phyloP scores from a whole-genome alignment of 2,888 invertebrate genomes.

The Phaedon cochleariae region DNA sequence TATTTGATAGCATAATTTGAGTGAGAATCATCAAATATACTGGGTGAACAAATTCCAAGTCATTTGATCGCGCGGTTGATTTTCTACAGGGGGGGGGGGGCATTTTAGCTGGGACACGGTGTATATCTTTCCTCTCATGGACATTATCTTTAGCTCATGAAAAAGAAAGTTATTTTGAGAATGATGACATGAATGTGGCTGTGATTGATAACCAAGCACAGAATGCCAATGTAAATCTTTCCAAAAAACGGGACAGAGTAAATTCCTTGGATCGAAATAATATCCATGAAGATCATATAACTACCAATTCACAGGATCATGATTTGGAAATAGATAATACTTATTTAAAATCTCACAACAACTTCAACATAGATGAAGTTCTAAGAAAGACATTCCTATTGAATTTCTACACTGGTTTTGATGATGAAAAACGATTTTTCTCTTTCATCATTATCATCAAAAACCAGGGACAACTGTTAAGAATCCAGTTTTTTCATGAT shows the following conservation, averaged over 20 bases:
- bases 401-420: conserved; percentile 10
- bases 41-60: too few relatives aligned
- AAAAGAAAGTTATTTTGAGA: not conserved
- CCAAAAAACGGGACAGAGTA: not conserved
- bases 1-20: too few relatives aligned
- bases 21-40: too few relatives aligned
- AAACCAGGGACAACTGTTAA: not conserved
- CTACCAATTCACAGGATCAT: conserved; percentile 8
- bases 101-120: too few relatives aligned
- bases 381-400: conserved; percentile 3
- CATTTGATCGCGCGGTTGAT: too few relatives aligned
- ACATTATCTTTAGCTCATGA: not conserved
- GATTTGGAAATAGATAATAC: conserved; percentile 1
- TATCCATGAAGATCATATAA: conserved; percentile 9
- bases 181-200: conserved; percentile 8
- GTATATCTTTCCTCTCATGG: not conserved
- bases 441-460: not conserved
- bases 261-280: not conserved
- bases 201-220: not conserved
- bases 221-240: conserved; percentile 3
- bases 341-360: conserved; percentile 1
- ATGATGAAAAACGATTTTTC: not conserved
- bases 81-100: too few relatives aligned
- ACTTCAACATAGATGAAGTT: conserved; percentile 14
- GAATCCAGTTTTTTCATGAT: not conserved